Conservation (phyloP, 1,140 invertebrate species). For the Brachionus rotundiformis region DNA sequence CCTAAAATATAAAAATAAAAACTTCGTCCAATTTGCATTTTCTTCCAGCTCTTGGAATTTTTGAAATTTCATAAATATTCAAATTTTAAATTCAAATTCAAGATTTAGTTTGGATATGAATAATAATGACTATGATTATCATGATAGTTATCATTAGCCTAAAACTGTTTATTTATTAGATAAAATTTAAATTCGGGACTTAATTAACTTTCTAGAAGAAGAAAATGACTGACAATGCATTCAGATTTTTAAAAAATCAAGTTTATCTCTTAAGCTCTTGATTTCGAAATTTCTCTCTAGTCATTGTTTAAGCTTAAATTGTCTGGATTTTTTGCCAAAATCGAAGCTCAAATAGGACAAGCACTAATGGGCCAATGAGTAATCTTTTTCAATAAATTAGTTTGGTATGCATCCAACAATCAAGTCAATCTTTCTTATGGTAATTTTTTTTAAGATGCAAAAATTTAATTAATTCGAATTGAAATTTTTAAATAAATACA, state of each 20-base stretch:
- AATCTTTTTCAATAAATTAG: slow-evolving; percentile 10
- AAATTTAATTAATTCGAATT: slow-evolving; percentile 45
- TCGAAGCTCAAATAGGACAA: neutral
- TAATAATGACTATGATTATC: slow-evolving; percentile 33
- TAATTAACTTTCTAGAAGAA: neutral
- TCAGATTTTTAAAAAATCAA: neutral
- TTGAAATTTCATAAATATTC: slow-evolving; percentile 50
- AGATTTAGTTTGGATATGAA: slow-evolving; percentile 29
- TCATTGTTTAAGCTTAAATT: neutral
- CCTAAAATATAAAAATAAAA: too few species aligned
- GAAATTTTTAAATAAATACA: slow-evolving; percentile 26
- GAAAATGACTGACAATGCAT: neutral
- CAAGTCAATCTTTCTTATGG: slow-evolving; percentile 39
- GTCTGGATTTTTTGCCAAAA: too few species aligned
- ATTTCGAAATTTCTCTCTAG: too few species aligned
- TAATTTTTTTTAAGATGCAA: slow-evolving; percentile 2
- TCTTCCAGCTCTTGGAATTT: neutral
- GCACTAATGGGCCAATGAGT: neutral
- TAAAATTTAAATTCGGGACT: slow-evolving; percentile 2
- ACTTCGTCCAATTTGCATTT: slow-evolving; percentile 34
- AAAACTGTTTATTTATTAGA: slow-evolving; percentile 42
- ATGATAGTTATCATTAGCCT: neutral
- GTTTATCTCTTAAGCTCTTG: too few species aligned
- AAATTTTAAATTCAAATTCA: slow-evolving; percentile 41
- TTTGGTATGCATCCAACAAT: neutral